phyloP scores from a whole-genome alignment of 2,113 vertebrate species.

The Amblyornis subalaris region DNA sequence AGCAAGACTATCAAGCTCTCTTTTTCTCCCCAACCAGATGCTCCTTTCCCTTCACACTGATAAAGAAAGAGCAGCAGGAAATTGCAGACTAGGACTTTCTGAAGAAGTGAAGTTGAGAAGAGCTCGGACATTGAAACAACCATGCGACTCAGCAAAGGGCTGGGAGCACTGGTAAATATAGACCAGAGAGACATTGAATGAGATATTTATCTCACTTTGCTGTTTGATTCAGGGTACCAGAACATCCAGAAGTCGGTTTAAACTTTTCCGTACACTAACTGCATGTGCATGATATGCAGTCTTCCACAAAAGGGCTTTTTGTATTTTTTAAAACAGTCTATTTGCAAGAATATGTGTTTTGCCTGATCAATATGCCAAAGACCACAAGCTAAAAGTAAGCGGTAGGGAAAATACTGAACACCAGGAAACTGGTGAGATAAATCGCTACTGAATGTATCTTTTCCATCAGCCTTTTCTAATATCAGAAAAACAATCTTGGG shows the following conservation, averaged over 20 bases:
- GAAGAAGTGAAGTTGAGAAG: neutral
- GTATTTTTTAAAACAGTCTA: neutral
- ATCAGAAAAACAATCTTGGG: neutral
- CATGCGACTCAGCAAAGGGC: neutral
- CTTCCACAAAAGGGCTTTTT: neutral
- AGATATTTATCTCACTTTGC: neutral
- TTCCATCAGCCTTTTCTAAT: neutral
- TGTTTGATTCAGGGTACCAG: neutral
- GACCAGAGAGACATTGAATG: neutral
- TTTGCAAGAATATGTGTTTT: neutral
- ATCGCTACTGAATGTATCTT: neutral
- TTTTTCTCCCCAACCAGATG: neutral
- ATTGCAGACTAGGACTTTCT: neutral
- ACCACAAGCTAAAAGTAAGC: neutral
- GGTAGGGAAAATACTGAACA: neutral
- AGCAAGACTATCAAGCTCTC: neutral
- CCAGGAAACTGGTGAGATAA: neutral
- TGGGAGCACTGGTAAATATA: neutral
- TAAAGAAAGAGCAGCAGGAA: neutral
- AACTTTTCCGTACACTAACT: neutral
- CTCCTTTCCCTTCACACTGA: neutral
- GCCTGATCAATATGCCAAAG: neutral
- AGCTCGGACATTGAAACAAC: neutral
- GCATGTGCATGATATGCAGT: fast-evolving
- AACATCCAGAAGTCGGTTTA: neutral